Evolutionary conservation across 2,113 vertebrate genomes (phyloP).

Genomic region (Clarias batrachus): DNA sequence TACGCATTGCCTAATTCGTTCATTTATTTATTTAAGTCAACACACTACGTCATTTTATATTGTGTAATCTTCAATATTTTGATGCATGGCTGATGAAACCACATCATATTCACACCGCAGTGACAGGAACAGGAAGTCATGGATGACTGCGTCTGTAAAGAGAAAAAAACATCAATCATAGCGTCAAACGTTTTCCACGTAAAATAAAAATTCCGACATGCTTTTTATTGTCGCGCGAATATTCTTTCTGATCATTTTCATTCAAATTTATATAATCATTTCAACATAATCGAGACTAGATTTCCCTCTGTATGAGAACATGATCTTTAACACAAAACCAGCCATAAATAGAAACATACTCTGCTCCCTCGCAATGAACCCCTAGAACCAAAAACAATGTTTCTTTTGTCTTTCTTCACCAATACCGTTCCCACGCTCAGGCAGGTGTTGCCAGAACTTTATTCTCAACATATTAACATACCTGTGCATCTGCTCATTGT

Average conservation of each 20-base stretch:
- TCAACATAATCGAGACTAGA: neutral
- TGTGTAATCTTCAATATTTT: neutral
- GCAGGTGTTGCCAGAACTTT: constrained; percentile 49
- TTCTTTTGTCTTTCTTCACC: constrained; percentile 11
- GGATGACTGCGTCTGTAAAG: neutral
- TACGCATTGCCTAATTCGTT: neutral
- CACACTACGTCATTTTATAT: neutral
- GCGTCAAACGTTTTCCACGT: too few relatives aligned
- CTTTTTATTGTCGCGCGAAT: neutral
- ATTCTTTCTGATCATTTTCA: neutral
- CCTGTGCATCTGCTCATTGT: neutral
- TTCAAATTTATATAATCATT: neutral
- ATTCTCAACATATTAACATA: constrained; percentile 8
- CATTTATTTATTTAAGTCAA: neutral
- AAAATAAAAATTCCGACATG: neutral
- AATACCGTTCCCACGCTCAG: constrained; percentile 51
- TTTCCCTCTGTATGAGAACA: neutral
- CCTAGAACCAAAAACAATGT: constrained; percentile 38
- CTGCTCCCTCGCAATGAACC: neutral
- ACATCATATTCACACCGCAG: neutral
- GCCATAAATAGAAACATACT: neutral
- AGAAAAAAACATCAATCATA: neutral
- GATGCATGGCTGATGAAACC: neutral
- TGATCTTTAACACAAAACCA: neutral
- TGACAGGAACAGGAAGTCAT: neutral